Evolutionary conservation across 2,797 vertebrate species (phyloP), one percentile per base, ranked within the genome.

Genomic region (Myiothlypis coronata): DNA sequence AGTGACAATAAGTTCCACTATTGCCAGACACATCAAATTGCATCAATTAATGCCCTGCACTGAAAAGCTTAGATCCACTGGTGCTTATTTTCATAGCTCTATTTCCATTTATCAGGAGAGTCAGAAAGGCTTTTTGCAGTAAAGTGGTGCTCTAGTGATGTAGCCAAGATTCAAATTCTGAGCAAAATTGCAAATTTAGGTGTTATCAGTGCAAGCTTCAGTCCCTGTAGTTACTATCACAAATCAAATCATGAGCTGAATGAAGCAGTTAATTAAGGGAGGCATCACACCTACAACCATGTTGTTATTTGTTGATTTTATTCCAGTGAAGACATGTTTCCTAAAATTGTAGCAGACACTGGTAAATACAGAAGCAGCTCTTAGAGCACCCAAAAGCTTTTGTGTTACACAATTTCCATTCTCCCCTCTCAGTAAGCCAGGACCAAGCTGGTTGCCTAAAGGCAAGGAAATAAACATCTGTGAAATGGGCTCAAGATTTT

Each of bases 81-180:
- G 12, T 56, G 10, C 26, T 83, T 75, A 53, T 52, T 83, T 82
- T 32, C 84, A 47, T 20, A 65, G 12, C n/a, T 55, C 8, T 17
- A 65, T 30, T 23, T 22, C 19, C 22, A n/a, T 50, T 61, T 32
- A 47, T 30, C 32, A 64, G 27, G 35, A 55, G 14, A 17, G 8
- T 71, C 41, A 89, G 63, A 76, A 87, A 83, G 14, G 5, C 8
- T 71, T 83, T 85, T 19, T 83, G 12, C 43, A 14, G 15, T 18
- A 15, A 53, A 78, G 2, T 1, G 0, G 18, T 56, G 8, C 37
- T 16, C 12, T 46, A 30, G 15, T 39, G 39, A 65, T 0, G 0
- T 7, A 6, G 53, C 19, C 67, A 93, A 59, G 23, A 9, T 53
- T 24, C 27, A 65, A 61, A 72, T 35, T 41, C n/a, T 35, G n/a